Conservation (phyloP, 2,113 vertebrate genomes). For the Burhinus oedicnemus region DNA sequence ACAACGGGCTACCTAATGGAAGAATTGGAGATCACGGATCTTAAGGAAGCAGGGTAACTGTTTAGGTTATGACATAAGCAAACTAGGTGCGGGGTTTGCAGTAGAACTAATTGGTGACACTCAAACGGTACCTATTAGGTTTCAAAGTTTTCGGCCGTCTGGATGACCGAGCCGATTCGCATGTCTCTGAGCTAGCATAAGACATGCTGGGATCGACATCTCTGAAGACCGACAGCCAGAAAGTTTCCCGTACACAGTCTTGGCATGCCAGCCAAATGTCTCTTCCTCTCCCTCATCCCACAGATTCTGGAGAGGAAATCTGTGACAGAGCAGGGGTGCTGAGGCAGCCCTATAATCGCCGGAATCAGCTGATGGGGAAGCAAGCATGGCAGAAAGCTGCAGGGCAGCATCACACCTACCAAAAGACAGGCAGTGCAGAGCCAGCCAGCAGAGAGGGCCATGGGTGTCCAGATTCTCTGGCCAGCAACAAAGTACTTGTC, state of each 20-base stretch:
- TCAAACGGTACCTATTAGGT: background rate
- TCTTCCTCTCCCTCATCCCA: background rate
- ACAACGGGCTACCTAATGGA: background rate
- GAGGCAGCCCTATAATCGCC: background rate
- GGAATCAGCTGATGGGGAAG: background rate
- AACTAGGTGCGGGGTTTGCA: background rate
- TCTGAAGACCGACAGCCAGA: background rate
- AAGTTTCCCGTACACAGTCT: background rate
- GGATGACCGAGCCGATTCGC: background rate
- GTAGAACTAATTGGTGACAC: background rate
- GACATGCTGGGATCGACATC: accelerated
- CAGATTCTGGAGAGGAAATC: background rate
- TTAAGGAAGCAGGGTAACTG: background rate
- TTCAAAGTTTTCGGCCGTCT: background rate
- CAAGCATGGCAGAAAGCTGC: background rate
- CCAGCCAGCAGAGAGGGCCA: background rate
- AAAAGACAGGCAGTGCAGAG: accelerated
- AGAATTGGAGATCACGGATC: background rate
- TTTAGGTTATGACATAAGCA: background rate
- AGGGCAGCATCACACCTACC: background rate
- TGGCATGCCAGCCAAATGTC: background rate
- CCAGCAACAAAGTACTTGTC: background rate
- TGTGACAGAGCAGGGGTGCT: background rate
- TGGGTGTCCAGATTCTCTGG: background rate
- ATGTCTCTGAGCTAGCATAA: background rate